Conservation (phyloP, 2,888 invertebrate genomes). For the Parasteatoda lunata region DNA sequence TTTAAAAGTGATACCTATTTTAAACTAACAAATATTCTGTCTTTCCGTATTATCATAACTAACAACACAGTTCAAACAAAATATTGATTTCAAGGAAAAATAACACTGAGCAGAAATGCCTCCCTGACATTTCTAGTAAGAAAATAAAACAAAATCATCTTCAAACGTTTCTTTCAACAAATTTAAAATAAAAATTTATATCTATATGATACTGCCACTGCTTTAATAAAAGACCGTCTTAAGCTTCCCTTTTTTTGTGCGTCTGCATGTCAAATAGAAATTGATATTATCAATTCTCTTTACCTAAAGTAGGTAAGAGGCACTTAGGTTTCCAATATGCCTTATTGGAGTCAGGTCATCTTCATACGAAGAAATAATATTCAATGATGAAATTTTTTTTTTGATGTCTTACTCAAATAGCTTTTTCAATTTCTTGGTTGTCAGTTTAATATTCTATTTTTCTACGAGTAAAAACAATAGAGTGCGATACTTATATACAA, state of each 20-base stretch:
- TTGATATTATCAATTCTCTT: slow-evolving; percentile 31
- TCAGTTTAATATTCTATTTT: slow-evolving; percentile 41
- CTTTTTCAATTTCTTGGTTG: slow-evolving; percentile 41
- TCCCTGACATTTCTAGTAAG: too few species aligned
- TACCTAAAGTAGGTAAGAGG: slow-evolving; percentile 18
- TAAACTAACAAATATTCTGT: too few species aligned
- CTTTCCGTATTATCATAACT: too few species aligned
- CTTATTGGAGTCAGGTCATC: not conserved
- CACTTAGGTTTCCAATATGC: slow-evolving; percentile 43
- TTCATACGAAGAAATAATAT: slow-evolving; percentile 28
- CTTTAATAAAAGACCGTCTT: not conserved
- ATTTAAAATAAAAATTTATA: too few species aligned
- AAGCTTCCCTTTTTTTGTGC: not conserved
- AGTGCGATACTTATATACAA: not conserved
- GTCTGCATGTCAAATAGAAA: slow-evolving; percentile 6
- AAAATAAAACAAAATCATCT: too few species aligned
- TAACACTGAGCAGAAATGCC: too few species aligned
- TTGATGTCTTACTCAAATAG: slow-evolving; percentile 17
- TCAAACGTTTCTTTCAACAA: too few species aligned
- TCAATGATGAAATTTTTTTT: slow-evolving; percentile 15
- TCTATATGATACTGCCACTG: too few species aligned
- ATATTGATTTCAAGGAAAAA: too few species aligned
- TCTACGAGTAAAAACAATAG: slow-evolving; percentile 8
- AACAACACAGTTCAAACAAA: too few species aligned
- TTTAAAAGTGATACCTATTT: too few species aligned